Percentiles rank a stretch among this genome's conserved stretches.
Evolutionary conservation across 2,797 vertebrate genomes (phyloP).

Genomic region (Darevskia nairensis): DNA sequence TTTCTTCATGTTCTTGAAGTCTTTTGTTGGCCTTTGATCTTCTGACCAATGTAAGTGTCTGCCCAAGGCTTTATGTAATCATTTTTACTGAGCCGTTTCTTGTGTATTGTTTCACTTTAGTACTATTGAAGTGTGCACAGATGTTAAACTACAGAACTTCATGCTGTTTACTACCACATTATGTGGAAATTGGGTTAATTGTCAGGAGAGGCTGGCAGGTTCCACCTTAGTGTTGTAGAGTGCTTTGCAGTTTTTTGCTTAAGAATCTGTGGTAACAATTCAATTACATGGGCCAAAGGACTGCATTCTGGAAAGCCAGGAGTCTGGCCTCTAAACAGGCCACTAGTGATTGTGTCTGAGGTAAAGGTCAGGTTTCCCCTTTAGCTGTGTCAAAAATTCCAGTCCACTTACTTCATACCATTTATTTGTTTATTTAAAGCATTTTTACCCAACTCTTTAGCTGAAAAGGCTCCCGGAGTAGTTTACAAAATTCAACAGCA

Average conservation of each 20-base stretch:
- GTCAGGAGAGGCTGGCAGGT: neutral
- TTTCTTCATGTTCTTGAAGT: neutral
- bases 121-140: neutral
- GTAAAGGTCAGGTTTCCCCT: neutral
- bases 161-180: neutral
- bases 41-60: neutral
- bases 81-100: conserved; percentile 15
- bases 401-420: neutral
- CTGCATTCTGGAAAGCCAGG: neutral
- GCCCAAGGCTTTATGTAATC: conserved; percentile 8
- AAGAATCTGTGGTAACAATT: neutral
- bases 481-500: too few species aligned
- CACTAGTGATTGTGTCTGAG: neutral
- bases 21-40: conserved; percentile 8
- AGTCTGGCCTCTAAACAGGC: neutral
- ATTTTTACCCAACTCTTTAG: too few species aligned
- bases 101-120: neutral
- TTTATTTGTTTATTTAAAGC: neutral
- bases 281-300: neutral
- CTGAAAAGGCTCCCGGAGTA: too few species aligned
- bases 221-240: neutral
- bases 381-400: neutral
- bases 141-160: neutral
- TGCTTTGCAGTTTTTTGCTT: neutral
- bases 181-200: neutral